phyloP scores from a whole-genome alignment of 2,888 invertebrate genomes.

The Tromatobia lineatoria region DNA sequence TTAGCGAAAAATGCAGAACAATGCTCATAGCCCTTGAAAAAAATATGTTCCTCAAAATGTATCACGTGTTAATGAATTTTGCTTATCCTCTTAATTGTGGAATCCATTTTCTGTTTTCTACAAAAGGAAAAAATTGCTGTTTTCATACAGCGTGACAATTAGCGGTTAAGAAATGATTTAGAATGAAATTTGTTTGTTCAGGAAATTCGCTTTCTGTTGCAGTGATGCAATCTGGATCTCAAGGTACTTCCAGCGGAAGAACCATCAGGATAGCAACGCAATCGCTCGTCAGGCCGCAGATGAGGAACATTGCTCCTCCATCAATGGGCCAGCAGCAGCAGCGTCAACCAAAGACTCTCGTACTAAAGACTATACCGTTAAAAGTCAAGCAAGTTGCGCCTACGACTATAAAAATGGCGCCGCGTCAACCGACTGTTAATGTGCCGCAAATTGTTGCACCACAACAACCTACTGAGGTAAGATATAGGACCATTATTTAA shows the following conservation, averaged over 20 bases:
- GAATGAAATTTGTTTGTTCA: background rate
- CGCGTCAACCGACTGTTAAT: constrained; percentile 74
- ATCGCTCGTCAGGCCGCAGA: constrained; percentile 79
- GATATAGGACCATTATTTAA: background rate
- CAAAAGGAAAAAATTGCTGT: too few species aligned
- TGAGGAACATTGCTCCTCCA: constrained; percentile 80
- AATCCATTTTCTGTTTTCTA: too few species aligned
- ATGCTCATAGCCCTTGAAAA: too few species aligned
- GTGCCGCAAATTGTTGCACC: constrained; percentile 76
- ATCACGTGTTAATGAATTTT: too few species aligned
- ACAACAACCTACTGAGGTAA: constrained; percentile 81
- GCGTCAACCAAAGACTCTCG: constrained; percentile 82
- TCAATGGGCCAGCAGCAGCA: constrained; percentile 72
- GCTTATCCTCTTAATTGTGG: too few species aligned
- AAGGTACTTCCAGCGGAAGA: constrained; percentile 74
- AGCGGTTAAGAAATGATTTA: background rate
- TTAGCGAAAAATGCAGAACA: too few species aligned
- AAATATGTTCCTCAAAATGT: too few species aligned
- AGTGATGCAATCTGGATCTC: constrained; percentile 77
- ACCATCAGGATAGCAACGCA: constrained; percentile 81
- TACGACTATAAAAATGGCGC: constrained; percentile 81
- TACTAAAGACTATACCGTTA: constrained; percentile 82
- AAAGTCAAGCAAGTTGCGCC: constrained; percentile 83
- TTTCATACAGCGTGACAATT: too few species aligned
- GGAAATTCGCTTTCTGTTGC: constrained; percentile 34